These are phyloP conservation scores for Galleria mellonella DNA, from an alignment of 1,140 invertebrate species.

Conservation along the genomic window DNA sequence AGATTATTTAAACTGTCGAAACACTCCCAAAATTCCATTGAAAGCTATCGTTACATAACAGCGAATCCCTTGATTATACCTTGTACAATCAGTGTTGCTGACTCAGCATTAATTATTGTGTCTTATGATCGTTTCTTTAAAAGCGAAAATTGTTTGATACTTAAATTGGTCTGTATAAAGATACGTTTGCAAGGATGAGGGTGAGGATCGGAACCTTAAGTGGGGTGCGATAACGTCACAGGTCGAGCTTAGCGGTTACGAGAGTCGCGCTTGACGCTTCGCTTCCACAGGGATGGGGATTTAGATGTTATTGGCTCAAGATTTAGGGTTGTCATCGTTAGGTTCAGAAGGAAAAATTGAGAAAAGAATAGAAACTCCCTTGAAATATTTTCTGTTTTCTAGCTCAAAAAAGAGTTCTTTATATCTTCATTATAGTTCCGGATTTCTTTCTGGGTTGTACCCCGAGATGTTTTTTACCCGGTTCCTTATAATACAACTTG, in stretches of 20 bases:
- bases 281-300: slow-evolving; percentile 47
- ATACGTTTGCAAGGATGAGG: not conserved
- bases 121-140: not conserved
- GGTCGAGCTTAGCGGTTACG: slow-evolving; percentile 58
- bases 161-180: not conserved
- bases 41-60: slow-evolving; percentile 31
- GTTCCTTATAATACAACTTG: too few relatives aligned
- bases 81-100: not conserved
- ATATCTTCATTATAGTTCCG: too few relatives aligned
- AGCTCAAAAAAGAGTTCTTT: too few relatives aligned
- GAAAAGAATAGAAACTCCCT: too few relatives aligned
- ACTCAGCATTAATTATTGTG: too few relatives aligned
- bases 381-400: too few relatives aligned
- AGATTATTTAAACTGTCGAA: not conserved
- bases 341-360: not conserved
- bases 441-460: too few relatives aligned
- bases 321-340: slow-evolving; percentile 31
- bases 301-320: slow-evolving; percentile 34
- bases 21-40: slow-evolving; percentile 11
- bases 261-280: slow-evolving; percentile 57
- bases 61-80: slow-evolving; percentile 26
- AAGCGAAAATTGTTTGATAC: not conserved
- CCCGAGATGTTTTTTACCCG: too few relatives aligned
- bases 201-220: slow-evolving; percentile 20
- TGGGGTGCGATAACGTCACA: slow-evolving; percentile 54